Conservation (phyloP, 2,888 invertebrate species). For the Xanthia icteritia region DNA sequence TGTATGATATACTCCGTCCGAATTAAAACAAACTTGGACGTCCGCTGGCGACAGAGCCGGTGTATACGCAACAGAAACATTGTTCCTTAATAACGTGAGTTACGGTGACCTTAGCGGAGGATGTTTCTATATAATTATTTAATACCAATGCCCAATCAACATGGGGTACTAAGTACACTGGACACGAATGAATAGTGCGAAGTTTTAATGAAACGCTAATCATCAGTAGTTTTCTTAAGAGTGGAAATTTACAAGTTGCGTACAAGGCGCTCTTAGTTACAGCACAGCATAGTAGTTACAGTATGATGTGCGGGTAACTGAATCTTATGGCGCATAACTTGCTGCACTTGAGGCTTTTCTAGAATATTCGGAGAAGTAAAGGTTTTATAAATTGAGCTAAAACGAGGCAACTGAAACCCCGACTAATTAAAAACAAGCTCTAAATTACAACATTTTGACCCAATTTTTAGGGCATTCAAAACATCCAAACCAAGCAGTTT, state of each 20-base stretch:
- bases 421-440: slow-evolving; percentile 26
- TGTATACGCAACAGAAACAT: slow-evolving; percentile 25
- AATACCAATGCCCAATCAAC: slow-evolving; percentile 6
- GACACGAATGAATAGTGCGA: slow-evolving; percentile 35
- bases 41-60: slow-evolving; percentile 23
- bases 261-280: slow-evolving; percentile 13
- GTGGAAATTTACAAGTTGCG: slow-evolving; percentile 52
- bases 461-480: slow-evolving; percentile 1
- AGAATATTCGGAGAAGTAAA: background rate
- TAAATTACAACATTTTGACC: slow-evolving; percentile 7
- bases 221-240: slow-evolving; percentile 29
- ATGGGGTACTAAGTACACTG: slow-evolving; percentile 31
- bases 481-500: slow-evolving; percentile 1
- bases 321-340: background rate
- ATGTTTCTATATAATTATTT: slow-evolving; percentile 15
- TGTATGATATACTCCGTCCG: slow-evolving; percentile 39
- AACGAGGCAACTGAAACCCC: background rate
- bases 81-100: slow-evolving; percentile 18
- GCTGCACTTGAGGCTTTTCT: background rate
- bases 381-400: slow-evolving; percentile 9
- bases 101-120: slow-evolving; percentile 22
- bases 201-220: slow-evolving; percentile 51
- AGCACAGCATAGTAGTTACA: too few relatives aligned
- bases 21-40: slow-evolving; percentile 36
- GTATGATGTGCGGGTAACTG: background rate